phyloP scores from a whole-genome alignment of 2,888 invertebrate genomes.

The Drosophila austrosaltans region DNA sequence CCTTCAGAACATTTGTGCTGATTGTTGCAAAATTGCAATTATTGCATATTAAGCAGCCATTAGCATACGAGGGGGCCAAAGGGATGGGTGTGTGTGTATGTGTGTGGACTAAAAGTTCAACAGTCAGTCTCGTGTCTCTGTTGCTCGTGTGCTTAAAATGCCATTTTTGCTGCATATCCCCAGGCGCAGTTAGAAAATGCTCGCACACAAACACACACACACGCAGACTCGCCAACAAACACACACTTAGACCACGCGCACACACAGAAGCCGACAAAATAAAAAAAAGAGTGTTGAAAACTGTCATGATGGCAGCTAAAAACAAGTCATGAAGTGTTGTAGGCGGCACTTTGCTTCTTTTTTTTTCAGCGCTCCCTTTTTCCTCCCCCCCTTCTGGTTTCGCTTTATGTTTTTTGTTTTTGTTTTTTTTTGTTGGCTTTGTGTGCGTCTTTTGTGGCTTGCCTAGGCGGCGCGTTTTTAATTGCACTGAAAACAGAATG shows the following conservation, averaged over 20 bases:
- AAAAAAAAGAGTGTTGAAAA: conserved; percentile 9
- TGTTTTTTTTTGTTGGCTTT: conserved; percentile 36
- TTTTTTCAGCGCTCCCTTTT: no score
- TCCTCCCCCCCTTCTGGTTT: no score
- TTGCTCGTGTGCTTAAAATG: conserved; percentile 46
- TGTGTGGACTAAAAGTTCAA: conserved; percentile 33
- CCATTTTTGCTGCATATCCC: conserved; percentile 74
- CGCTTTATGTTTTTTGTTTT: background rate
- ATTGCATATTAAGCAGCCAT: conserved; percentile 59
- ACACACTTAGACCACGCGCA: background rate
- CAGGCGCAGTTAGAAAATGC: conserved; percentile 58
- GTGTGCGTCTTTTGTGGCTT: conserved; percentile 69
- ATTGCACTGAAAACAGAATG: conserved; percentile 74
- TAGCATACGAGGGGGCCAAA: conserved; percentile 44
- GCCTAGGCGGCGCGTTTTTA: conserved; percentile 58
- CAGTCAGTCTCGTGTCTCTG: conserved; percentile 32
- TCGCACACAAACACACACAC: background rate
- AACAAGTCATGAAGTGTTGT: conserved; percentile 50
- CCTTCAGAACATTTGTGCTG: conserved; percentile 34
- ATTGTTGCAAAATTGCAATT: conserved; percentile 62
- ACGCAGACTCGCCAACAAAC: background rate
- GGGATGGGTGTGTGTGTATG: no score
- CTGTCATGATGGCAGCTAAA: conserved; percentile 26
- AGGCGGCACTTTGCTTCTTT: conserved; percentile 35
- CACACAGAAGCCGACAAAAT: conserved; percentile 17